Conservation (phyloP, 2,113 vertebrate genomes). For the Murina feae region DNA sequence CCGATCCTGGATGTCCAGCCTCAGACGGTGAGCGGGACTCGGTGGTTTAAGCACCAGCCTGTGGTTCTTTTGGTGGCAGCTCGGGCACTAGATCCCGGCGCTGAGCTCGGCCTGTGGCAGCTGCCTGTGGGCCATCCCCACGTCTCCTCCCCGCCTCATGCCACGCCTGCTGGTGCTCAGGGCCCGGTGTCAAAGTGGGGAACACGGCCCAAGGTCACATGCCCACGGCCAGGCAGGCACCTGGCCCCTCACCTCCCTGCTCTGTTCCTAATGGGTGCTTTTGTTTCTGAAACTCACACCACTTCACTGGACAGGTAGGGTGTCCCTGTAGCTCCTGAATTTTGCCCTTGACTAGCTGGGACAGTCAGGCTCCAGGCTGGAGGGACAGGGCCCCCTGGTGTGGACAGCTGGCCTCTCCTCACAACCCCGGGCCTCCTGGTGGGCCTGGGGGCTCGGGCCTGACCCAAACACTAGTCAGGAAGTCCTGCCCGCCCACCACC, state of each 20-base stretch:
- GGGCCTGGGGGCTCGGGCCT: background rate
- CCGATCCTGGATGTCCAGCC: background rate
- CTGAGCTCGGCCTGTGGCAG: background rate
- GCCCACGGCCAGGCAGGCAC: no score
- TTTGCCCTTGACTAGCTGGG: background rate
- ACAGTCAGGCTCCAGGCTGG: background rate
- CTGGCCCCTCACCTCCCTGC: background rate
- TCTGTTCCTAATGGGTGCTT: background rate
- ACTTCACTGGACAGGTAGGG: background rate
- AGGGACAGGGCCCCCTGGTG: background rate
- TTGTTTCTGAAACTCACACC: background rate
- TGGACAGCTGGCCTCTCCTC: background rate
- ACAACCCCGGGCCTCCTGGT: background rate
- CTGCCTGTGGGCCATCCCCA: background rate
- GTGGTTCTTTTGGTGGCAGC: background rate
- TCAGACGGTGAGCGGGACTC: background rate
- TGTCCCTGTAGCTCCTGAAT: background rate
- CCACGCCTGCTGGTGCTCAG: fast-evolving
- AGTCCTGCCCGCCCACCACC: background rate
- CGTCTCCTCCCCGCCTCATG: fast-evolving
- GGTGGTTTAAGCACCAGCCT: background rate
- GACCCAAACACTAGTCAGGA: background rate
- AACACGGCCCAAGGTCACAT: background rate
- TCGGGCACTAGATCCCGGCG: fast-evolving
- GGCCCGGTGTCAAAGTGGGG: background rate